phyloP scores from a whole-genome alignment of 2,113 vertebrate genomes.

The Lagopus muta region DNA sequence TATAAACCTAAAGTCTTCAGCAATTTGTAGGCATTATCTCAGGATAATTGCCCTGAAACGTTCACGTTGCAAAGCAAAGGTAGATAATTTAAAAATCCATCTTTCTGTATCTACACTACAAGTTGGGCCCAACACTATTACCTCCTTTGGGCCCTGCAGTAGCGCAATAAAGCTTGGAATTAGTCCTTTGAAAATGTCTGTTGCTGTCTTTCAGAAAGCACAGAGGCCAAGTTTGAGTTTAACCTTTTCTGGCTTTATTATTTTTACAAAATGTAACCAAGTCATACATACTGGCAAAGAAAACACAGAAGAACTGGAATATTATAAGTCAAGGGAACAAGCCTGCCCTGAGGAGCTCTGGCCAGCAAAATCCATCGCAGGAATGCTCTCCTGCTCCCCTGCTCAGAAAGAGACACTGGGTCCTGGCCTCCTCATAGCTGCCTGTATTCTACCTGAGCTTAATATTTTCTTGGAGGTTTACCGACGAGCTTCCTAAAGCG shows the following conservation, averaged over 20 bases:
- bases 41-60: slow-evolving; percentile 85
- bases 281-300: slow-evolving; percentile 38
- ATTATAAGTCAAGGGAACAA: slow-evolving; percentile 31
- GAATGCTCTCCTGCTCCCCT: not conserved
- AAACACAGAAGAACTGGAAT: slow-evolving; percentile 7
- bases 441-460: not conserved
- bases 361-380: not conserved
- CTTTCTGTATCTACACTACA: slow-evolving; percentile 72
- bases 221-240: slow-evolving; percentile 64
- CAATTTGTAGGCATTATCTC: slow-evolving; percentile 87
- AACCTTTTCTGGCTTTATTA: slow-evolving; percentile 57
- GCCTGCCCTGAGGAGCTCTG: slow-evolving; percentile 3
- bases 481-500: not conserved
- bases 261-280: slow-evolving; percentile 55
- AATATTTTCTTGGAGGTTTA: not conserved
- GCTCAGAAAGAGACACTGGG: not conserved
- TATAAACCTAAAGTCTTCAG: slow-evolving; percentile 82
- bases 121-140: slow-evolving; percentile 67
- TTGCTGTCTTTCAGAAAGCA: slow-evolving; percentile 60
- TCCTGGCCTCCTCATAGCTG: not conserved
- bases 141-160: slow-evolving; percentile 68
- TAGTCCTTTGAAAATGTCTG: slow-evolving; percentile 66
- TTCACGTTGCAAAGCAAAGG: slow-evolving; percentile 81
- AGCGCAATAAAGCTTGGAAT: slow-evolving; percentile 65
- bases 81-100: slow-evolving; percentile 87